A percentile compares a stretch with the other conserved stretches of the same genome.
Evolutionary conservation across 2,113 vertebrate species (phyloP).

Genomic region (Sylvicapra grimmia): DNA sequence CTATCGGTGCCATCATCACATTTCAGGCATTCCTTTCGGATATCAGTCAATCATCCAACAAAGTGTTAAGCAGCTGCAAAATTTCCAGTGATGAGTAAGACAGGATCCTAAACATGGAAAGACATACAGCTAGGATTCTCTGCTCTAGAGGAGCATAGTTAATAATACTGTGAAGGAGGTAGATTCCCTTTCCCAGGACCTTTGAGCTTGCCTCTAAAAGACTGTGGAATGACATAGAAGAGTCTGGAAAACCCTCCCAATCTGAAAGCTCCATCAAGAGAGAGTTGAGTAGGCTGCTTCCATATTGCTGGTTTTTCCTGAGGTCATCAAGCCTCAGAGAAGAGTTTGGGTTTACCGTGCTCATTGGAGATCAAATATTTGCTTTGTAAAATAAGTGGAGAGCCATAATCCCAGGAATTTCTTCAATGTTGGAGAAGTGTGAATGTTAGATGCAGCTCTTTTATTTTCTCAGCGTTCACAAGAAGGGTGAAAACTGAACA

Average conservation of each 20-base stretch:
- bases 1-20: background rate
- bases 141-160: background rate
- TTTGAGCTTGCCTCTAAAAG: background rate
- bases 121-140: background rate
- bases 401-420: background rate
- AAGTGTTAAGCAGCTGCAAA: background rate
- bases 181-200: background rate
- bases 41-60: background rate
- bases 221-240: background rate
- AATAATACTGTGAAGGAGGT: rapidly evolving
- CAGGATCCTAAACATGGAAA: background rate
- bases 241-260: background rate
- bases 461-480: background rate
- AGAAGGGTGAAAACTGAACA: background rate
- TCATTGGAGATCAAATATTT: background rate
- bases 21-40: background rate
- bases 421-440: background rate
- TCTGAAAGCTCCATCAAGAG: background rate
- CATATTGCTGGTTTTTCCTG: background rate
- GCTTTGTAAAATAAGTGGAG: background rate
- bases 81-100: background rate
- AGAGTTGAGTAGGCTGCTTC: background rate
- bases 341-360: no score
- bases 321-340: background rate
- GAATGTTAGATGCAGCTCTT: background rate